Conservation (phyloP, 1,140 invertebrate genomes). For the Trichonephila clavata region DNA sequence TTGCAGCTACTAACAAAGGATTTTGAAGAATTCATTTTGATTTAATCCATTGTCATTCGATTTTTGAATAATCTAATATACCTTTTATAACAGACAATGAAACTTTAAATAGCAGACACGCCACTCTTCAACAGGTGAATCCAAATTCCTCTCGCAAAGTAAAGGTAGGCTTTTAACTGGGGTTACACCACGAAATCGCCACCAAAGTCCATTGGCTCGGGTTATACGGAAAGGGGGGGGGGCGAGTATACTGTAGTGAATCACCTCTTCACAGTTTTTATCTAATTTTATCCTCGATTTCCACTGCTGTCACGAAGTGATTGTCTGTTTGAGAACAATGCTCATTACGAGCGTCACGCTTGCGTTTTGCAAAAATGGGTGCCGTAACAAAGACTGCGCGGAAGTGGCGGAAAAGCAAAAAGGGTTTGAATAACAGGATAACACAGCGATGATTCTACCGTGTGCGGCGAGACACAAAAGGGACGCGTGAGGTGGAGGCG, state of each 20-base stretch:
- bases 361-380: background rate
- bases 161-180: too few relatives aligned
- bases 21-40: too few relatives aligned
- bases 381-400: too few relatives aligned
- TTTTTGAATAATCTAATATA: too few relatives aligned
- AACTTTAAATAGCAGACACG: too few relatives aligned
- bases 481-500: background rate
- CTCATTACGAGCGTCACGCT: background rate
- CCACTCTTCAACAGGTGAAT: too few relatives aligned
- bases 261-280: background rate
- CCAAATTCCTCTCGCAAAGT: too few relatives aligned
- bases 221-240: background rate
- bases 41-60: too few relatives aligned
- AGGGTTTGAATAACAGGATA: slow-evolving; percentile 1
- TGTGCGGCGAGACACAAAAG: background rate
- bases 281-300: background rate
- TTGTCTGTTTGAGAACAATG: background rate
- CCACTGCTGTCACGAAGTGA: background rate
- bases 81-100: too few relatives aligned
- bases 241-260: background rate
- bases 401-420: background rate
- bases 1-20: too few relatives aligned
- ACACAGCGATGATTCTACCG: background rate
- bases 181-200: too few relatives aligned
- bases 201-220: background rate